Evolutionary conservation across 2,113 vertebrate genomes (phyloP).

Genomic region (Geothlypis trichas): DNA sequence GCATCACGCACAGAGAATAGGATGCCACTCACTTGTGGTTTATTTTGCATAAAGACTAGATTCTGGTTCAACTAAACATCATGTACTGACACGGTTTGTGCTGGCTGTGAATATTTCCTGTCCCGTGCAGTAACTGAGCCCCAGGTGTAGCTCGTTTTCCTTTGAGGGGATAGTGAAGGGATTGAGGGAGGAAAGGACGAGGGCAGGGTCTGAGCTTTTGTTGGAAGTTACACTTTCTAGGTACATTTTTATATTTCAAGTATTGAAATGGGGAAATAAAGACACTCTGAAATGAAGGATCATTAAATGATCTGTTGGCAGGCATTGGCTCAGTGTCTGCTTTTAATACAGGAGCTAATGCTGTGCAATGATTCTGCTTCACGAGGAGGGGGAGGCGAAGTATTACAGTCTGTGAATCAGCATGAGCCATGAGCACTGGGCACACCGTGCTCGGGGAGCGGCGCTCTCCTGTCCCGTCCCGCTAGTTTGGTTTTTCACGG

Average conservation of each 20-base stretch:
- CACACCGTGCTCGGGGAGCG: background rate
- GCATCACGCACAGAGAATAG: slow-evolving; percentile 45
- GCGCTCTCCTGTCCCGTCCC: background rate
- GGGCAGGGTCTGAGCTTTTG: slow-evolving; percentile 55
- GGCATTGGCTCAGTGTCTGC: slow-evolving; percentile 14
- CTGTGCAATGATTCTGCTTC: background rate
- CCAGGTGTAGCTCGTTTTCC: slow-evolving; percentile 40
- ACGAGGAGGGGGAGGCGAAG: background rate
- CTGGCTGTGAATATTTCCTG: slow-evolving; percentile 48
- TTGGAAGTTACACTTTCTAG: slow-evolving; percentile 67
- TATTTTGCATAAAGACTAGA: slow-evolving; percentile 12
- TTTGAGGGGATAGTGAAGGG: background rate
- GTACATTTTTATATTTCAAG: slow-evolving; percentile 57
- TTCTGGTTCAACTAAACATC: slow-evolving; percentile 16
- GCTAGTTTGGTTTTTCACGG: background rate
- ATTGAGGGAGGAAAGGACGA: slow-evolving; percentile 37
- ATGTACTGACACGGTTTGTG: slow-evolving; percentile 14
- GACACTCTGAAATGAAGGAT: slow-evolving; percentile 59
- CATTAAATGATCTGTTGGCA: slow-evolving; percentile 42
- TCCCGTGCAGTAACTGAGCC: slow-evolving; percentile 12
- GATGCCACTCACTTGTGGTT: slow-evolving; percentile 27
- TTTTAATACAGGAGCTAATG: background rate
- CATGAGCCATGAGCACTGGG: background rate
- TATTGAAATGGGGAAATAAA: slow-evolving; percentile 60
- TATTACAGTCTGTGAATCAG: background rate